Base-by-base conservation (phyloP, 1,140 invertebrate genomes). In the Temnothorax nylanderi region DNA sequence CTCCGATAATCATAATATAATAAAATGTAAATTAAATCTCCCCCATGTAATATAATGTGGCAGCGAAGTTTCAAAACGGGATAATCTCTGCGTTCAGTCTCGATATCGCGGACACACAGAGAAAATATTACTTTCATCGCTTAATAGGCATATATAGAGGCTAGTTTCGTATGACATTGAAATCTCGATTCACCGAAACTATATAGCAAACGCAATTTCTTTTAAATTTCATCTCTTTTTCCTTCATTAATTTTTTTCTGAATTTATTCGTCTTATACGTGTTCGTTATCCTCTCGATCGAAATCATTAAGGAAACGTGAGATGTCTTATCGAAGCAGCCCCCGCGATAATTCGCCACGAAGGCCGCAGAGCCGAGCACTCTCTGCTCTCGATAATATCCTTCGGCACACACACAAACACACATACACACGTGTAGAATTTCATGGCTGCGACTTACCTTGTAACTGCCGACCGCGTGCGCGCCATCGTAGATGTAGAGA, bases 401-500 rank as follows among this genome's bases (percentile, higher is more conserved):
- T 37, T 37, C 72, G 44, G 8, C 21, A 21, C 58, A 62, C 72
- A 18, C 32, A 18, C n/a, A 47, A 3, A 41, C 4, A 41, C 37
- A 41, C 37, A 41, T 5, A 21, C 16, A 21, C 26, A 51, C 47
- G 49, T 37, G 58, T 11, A 41, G 2, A 21, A 41, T 49, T 60
- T 62, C n/a, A 60, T 32, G 51, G 34, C 21, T 3, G 10, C 16
- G 41, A 89, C 75, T 93, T 95, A 99, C 98, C 97, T 98, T 98
- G 89, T 97, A 97, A 88, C 96, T 97, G 58, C 97, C 97, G 44
- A 98, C 98, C 47, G 97, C 97, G 93, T 99, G 98, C 16, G 98
- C 98, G 11, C 98, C 98, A 95, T 99, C 98, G 93, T 98, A 99
- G 91, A 99, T 98, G 92, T 97, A 98, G 13, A 99, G 96, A 95